These are phyloP conservation scores for Cosmia trapezina DNA, from an alignment of 2,888 invertebrate genomes.

Conservation along the genomic window DNA sequence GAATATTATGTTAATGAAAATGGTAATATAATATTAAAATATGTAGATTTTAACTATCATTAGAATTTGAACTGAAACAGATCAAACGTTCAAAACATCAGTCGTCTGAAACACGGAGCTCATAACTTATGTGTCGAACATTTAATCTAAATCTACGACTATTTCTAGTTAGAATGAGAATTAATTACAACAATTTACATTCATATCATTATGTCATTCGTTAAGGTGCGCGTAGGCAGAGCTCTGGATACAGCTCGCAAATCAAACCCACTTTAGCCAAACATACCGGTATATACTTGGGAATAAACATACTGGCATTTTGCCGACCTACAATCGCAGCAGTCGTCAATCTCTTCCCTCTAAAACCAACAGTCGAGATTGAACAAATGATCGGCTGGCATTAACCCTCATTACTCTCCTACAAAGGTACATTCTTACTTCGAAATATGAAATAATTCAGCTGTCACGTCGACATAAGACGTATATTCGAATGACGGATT, in stretches of 20 bases:
- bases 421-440: conserved; percentile 67
- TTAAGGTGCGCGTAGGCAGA: conserved; percentile 76
- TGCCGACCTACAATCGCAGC: conserved; percentile 80
- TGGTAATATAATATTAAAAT: conserved; percentile 46
- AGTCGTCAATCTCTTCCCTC: conserved; percentile 82
- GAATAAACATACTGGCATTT: conserved; percentile 76
- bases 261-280: conserved; percentile 80
- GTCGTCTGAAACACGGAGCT: conserved; percentile 48
- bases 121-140: conserved; percentile 56
- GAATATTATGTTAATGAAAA: conserved; percentile 38
- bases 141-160: conserved; percentile 64
- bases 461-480: conserved; percentile 60
- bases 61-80: conserved; percentile 45
- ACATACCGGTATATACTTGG: conserved; percentile 68
- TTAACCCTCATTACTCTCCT: conserved; percentile 86
- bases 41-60: conserved; percentile 34
- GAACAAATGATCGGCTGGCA: conserved; percentile 85
- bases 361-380: conserved; percentile 88
- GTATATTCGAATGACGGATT: conserved; percentile 61
- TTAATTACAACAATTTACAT: conserved; percentile 76
- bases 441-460: conserved; percentile 64
- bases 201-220: conserved; percentile 77
- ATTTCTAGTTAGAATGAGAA: conserved; percentile 65
- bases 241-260: conserved; percentile 74
- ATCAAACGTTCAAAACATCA: conserved; percentile 43